Conservation (phyloP, 2,113 vertebrate genomes). For the Vireo altiloquus region DNA sequence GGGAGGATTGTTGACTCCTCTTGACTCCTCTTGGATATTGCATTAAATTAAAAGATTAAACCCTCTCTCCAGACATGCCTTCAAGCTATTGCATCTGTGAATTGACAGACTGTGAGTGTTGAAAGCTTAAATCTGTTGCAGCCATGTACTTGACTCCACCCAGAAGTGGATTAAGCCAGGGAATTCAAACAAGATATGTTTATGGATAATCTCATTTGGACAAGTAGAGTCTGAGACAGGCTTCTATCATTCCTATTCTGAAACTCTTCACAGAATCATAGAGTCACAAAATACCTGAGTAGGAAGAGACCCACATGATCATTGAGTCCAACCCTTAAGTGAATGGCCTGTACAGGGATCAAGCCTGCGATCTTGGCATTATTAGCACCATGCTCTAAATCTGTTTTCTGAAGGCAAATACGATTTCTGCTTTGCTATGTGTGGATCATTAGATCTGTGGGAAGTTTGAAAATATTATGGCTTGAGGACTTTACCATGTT, state of each 20-base stretch:
- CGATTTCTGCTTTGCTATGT: not conserved
- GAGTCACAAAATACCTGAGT: not conserved
- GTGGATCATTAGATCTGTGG: not conserved
- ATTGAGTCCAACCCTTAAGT: not conserved
- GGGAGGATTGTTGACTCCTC: not conserved
- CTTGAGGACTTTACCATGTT: not conserved
- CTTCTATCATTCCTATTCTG: not conserved
- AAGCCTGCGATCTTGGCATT: not conserved
- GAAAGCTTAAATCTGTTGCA: slow-evolving; percentile 20
- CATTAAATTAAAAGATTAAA: slow-evolving; percentile 36
- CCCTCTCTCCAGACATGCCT: slow-evolving; percentile 11
- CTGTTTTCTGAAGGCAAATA: not conserved
- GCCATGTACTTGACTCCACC: not conserved
- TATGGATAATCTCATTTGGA: not conserved
- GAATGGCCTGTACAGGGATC: not conserved
- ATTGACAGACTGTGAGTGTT: not conserved
- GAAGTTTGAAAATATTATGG: not conserved
- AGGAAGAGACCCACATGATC: not conserved
- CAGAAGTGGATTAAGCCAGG: not conserved
- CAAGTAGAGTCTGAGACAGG: not conserved
- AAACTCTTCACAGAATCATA: not conserved
- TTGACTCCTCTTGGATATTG: not conserved
- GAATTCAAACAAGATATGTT: not conserved
- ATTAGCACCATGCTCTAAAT: not conserved
- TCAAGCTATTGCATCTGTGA: slow-evolving; percentile 8